A percentile compares a stretch with the other conserved stretches of the same genome.
phyloP scores from a whole-genome alignment of 1,140 invertebrate species.

The Drosophila serrata region DNA sequence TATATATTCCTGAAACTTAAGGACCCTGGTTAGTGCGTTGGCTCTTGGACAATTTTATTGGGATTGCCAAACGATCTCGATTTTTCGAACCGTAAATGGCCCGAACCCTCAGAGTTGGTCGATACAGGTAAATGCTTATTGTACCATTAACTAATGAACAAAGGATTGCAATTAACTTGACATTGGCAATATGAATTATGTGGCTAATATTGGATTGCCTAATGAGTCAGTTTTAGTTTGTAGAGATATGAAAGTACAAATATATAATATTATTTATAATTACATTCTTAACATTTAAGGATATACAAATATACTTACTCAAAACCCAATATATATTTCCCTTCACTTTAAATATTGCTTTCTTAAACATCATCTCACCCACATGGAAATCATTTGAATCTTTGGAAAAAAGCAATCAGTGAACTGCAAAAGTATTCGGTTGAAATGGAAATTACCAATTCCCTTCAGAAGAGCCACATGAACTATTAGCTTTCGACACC shows the following conservation, averaged over 20 bases:
- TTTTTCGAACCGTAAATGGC: conserved; percentile 10
- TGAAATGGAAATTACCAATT: conserved; percentile 38
- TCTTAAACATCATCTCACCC: not conserved
- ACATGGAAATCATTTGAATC: conserved; percentile 14
- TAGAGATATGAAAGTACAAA: no score
- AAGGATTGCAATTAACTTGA: conserved; percentile 5
- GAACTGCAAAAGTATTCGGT: conserved; percentile 19
- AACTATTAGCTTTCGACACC: conserved; percentile 55
- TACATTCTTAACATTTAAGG: no score
- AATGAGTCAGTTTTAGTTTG: not conserved
- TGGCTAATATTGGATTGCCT: not conserved
- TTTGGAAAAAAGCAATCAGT: conserved; percentile 30
- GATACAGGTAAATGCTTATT: not conserved
- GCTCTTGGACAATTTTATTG: conserved; percentile 7
- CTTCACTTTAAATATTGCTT: conserved; percentile 10
- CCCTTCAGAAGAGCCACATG: conserved; percentile 45
- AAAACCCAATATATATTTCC: not conserved
- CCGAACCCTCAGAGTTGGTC: not conserved
- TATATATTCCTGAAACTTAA: not conserved
- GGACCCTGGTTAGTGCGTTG: conserved; percentile 1
- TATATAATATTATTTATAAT: no score
- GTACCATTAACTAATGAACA: not conserved
- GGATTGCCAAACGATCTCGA: conserved; percentile 10
- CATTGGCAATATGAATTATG: not conserved
- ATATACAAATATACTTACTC: not conserved